Base-by-base conservation (phyloP, 1,140 invertebrate genomes). In the Cydia fagiglandana region DNA sequence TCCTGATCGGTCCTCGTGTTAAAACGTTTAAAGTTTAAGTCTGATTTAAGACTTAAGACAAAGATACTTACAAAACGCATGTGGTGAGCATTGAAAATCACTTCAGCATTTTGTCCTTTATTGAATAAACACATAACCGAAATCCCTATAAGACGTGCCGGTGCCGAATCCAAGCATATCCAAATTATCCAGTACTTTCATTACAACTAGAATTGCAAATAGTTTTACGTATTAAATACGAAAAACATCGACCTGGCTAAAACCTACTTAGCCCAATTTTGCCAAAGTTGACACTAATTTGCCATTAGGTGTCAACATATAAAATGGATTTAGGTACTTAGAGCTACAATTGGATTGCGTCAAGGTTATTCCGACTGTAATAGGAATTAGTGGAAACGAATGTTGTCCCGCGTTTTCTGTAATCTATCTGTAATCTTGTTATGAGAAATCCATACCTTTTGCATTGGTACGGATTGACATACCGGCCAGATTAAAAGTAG, bases 291-390 rank as follows among this genome's bases (percentile, higher is more conserved):
- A 17, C 30, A 47, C 0, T 47, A 47, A 10, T 47, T 10, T 50
- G 47, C 2, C 50, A 7, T 56, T 30, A 45, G 15, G 13, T 30
- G n/a, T 45, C 38, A 20, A 70, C 30, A 20, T 41, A 10, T 70
- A 70, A 83, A 83, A 84, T 75, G 79, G 83, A 82, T 84, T 84
- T 80, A 30, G 2, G 4, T 30, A 75, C 17, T 13, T 41, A 80
- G 61, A 77, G 15, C 38, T 12, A 70, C 20, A 70, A 70, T 47
- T 45, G 41, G 73, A 47, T 73, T 50, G 34, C 45, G 9, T 47
- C 47, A 73, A 47, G 73, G 47, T 73, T 73, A 73, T 47, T 50
- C 41, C 45, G 47, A 28, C 41, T 73, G 47, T 73, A 73, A 70
- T 70, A 70, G 30, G 38, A 70, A 70, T 70, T 70, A 70, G 17